Percentiles rank a stretch among this genome's conserved stretches.
Evolutionary conservation across 2,797 vertebrate genomes (phyloP).

Genomic region (Buceros bicornis): DNA sequence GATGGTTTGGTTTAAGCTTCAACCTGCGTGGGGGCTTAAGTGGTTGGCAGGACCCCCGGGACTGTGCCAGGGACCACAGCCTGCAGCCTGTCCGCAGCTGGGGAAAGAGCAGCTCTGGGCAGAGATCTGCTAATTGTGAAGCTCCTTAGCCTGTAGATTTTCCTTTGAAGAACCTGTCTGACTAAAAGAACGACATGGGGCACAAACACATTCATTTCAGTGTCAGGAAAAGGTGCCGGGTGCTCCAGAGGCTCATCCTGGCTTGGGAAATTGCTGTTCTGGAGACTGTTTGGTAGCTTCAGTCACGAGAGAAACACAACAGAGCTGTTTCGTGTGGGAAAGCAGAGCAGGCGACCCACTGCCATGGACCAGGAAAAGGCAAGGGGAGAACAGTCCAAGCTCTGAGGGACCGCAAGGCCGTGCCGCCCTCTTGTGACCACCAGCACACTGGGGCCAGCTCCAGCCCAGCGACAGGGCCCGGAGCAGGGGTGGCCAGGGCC

Average conservation of each 20-base stretch:
- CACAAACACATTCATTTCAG: too few relatives aligned
- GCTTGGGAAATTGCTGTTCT: too few relatives aligned
- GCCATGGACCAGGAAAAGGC: background rate
- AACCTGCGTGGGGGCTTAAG: too few relatives aligned
- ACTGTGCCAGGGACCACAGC: background rate
- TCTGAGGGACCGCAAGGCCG: background rate
- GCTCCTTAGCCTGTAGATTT: background rate
- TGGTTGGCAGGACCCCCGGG: background rate
- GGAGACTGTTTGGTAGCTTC: too few relatives aligned
- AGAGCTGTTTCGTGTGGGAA: too few relatives aligned
- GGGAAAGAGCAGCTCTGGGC: background rate
- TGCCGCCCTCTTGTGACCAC: constrained; percentile 39
- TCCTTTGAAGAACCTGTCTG: background rate
- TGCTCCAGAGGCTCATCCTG: too few relatives aligned
- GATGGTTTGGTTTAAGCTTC: too few relatives aligned
- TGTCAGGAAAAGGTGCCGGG: too few relatives aligned
- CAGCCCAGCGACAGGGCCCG: too few relatives aligned
- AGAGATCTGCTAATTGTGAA: background rate
- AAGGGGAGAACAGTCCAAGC: fast-evolving
- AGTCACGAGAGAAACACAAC: too few relatives aligned
- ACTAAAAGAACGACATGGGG: too few relatives aligned
- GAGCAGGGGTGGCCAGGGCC: fast-evolving
- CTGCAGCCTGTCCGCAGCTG: background rate
- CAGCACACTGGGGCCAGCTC: background rate
- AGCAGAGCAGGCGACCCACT: background rate